Evolutionary conservation across 2,797 vertebrate genomes (phyloP).

Genomic region (Rhincodon typus): DNA sequence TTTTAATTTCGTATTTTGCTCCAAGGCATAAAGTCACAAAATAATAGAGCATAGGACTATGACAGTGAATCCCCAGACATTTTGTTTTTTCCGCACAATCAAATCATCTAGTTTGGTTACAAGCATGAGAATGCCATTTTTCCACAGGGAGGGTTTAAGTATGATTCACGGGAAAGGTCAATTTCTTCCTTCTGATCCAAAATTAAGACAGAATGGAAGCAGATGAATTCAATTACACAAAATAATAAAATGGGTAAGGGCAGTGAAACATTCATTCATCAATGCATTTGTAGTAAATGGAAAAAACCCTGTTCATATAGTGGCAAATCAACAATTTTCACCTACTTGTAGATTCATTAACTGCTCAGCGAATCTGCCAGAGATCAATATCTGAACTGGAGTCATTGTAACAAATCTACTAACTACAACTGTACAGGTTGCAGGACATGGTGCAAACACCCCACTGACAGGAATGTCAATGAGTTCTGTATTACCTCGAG

Average conservation of each 20-base stretch:
- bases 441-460: not conserved
- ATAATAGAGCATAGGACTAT: not conserved
- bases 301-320: not conserved
- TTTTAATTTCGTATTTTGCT: not conserved
- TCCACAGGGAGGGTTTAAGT: not conserved
- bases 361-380: not conserved
- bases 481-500: not conserved
- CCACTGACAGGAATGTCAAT: not conserved
- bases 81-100: not conserved
- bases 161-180: not conserved
- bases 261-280: not conserved
- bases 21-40: not conserved
- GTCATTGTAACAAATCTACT: not conserved
- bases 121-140: not conserved
- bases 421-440: not conserved
- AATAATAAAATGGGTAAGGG: not conserved
- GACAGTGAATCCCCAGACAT: not conserved
- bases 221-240: not conserved
- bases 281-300: not conserved
- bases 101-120: not conserved
- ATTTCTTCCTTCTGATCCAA: not conserved
- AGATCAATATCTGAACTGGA: not conserved
- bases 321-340: not conserved
- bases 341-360: not conserved
- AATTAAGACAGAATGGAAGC: not conserved